Conservation (phyloP, 2,888 invertebrate species). For the Conops quadrifasciatus region DNA sequence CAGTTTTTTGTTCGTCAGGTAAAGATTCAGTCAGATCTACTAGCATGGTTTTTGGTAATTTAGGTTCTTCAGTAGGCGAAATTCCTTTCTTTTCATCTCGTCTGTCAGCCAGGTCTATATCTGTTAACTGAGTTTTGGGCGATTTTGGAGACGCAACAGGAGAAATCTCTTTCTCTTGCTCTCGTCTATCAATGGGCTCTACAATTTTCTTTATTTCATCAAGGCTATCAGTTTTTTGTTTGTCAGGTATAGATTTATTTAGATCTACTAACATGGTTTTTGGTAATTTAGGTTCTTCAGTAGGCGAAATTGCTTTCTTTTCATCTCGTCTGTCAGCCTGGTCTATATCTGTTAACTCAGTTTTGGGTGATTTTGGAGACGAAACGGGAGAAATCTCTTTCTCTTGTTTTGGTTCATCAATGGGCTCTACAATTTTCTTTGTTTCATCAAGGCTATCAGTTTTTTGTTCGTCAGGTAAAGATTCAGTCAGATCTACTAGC, state of each 20-base stretch:
- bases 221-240: no score
- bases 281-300: no score
- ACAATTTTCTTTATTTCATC: no score
- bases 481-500: neutral
- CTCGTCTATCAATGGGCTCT: no score
- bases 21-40: neutral
- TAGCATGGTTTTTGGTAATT: neutral
- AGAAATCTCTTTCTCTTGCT: no score
- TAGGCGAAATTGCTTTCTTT: no score
- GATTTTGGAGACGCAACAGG: neutral
- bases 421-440: slow-evolving; percentile 45
- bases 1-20: neutral
- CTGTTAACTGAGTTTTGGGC: neutral
- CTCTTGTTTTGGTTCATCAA: slow-evolving; percentile 34
- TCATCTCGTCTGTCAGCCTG: no score
- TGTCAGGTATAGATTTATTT: no score
- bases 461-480: neutral
- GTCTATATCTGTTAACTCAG: no score
- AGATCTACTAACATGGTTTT: no score
- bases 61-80: neutral
- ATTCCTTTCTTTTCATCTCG: neutral
- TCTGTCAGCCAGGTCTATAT: neutral
- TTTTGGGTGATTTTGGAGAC: no score
- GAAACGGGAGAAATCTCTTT: no score
- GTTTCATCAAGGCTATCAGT: neutral